phyloP scores from a whole-genome alignment of 1,140 invertebrate genomes.

The Cepaea nemoralis region DNA sequence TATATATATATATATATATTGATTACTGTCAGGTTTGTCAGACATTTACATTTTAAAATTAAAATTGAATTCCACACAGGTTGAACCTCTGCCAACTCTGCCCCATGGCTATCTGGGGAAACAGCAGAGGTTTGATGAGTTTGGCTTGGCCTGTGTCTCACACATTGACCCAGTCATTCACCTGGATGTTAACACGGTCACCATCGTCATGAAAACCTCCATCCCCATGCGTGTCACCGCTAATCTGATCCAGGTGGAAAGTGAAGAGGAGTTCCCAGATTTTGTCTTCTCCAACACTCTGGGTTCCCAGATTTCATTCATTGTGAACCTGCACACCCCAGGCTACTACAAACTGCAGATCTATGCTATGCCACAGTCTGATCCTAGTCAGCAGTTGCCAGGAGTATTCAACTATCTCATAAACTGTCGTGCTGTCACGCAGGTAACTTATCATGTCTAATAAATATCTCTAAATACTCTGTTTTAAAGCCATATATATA shows the following conservation, averaged over 20 bases:
- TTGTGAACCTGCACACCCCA: constrained; percentile 57
- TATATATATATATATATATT: too few species aligned
- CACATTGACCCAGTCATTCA: constrained; percentile 69
- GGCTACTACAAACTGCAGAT: constrained; percentile 72
- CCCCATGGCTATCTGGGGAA: too few species aligned
- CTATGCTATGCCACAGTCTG: constrained; percentile 65
- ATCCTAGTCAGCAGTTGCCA: constrained; percentile 67
- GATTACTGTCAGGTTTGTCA: too few species aligned
- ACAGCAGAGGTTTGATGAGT: constrained; percentile 67
- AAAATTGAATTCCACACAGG: too few species aligned
- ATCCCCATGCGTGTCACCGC: constrained; percentile 67
- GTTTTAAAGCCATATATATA: too few species aligned
- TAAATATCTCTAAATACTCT: too few species aligned
- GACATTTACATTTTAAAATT: too few species aligned
- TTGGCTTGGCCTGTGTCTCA: constrained; percentile 62
- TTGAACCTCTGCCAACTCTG: constrained; percentile 63
- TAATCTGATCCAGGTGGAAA: constrained; percentile 66
- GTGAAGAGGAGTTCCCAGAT: constrained; percentile 64
- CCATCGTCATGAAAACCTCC: constrained; percentile 60
- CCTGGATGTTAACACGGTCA: too few species aligned
- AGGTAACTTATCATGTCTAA: too few species aligned
- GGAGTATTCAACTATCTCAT: too few species aligned
- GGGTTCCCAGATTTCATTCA: constrained; percentile 59
- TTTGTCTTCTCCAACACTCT: constrained; percentile 67
- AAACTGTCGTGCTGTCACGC: too few species aligned